A percentile compares a stretch with the other conserved stretches of the same genome.
Evolutionary conservation across 2,888 invertebrate species (phyloP).

Genomic region (Tenthredo mesomela): DNA sequence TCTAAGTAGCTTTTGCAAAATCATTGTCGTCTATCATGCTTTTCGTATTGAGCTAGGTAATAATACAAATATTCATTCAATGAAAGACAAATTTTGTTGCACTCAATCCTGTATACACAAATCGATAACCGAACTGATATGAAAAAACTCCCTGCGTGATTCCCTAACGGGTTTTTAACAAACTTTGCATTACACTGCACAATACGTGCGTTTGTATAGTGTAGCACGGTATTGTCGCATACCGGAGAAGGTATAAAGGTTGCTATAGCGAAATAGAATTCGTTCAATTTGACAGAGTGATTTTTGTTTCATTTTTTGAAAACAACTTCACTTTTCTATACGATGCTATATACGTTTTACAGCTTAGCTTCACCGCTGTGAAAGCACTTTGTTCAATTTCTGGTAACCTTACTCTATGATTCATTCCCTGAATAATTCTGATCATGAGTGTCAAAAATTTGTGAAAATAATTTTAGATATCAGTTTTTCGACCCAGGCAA

Average conservation of each 20-base stretch:
- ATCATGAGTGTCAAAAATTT: not conserved
- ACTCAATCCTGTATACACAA: not conserved
- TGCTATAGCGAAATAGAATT: not conserved
- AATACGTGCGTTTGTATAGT: not conserved
- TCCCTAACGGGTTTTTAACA: not conserved
- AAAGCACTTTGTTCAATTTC: conserved; percentile 3
- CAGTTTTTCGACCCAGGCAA: not conserved
- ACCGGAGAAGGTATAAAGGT: not conserved
- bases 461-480: not conserved
- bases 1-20: not conserved
- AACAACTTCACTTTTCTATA: not conserved
- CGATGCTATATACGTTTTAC: not conserved
- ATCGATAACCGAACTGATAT: not conserved
- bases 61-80: not conserved
- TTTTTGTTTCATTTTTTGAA: not conserved
- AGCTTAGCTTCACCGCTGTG: not conserved
- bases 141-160: not conserved
- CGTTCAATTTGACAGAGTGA: not conserved
- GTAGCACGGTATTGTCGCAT: too few species aligned
- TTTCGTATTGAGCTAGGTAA: not conserved
- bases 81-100: not conserved
- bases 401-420: not conserved
- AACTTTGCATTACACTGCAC: not conserved
- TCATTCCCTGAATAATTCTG: not conserved
- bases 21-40: not conserved